Evolutionary conservation across 2,113 vertebrate species (phyloP).

Genomic region (Myanophis thanlyinensis): DNA sequence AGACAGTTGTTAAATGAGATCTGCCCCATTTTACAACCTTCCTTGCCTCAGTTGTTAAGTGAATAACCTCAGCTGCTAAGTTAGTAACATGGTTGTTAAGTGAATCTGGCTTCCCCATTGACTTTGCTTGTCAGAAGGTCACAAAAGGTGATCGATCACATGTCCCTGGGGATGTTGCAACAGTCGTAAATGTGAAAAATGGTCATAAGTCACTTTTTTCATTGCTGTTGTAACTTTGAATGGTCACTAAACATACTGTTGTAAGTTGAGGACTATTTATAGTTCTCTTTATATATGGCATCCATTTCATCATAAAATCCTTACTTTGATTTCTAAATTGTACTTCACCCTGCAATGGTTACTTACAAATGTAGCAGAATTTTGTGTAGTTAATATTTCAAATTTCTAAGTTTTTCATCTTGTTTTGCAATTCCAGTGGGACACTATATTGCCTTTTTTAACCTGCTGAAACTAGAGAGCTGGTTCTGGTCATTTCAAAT

Average conservation of each 20-base stretch:
- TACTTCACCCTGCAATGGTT: not conserved
- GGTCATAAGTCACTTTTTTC: not conserved
- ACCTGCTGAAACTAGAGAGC: not conserved
- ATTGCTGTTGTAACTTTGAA: not conserved
- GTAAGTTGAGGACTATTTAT: not conserved
- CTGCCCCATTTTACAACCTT: not conserved
- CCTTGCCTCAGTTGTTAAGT: not conserved
- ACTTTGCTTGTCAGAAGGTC: not conserved
- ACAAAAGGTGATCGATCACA: not conserved
- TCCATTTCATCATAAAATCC: not conserved
- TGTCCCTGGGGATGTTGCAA: not conserved
- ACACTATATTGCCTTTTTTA: not conserved
- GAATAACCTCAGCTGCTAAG: not conserved
- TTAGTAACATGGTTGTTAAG: not conserved
- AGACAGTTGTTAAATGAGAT: not conserved
- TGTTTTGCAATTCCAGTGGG: not conserved
- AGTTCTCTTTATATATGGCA: not conserved
- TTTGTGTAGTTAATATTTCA: not conserved
- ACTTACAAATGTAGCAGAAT: not conserved
- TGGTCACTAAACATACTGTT: not conserved
- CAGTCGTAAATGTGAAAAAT: not conserved
- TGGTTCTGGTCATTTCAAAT: not conserved
- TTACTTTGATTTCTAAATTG: not conserved
- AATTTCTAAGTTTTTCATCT: not conserved
- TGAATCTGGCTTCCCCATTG: not conserved